phyloP scores from a whole-genome alignment of 2,113 vertebrate genomes.

The Aldabrachelys gigantea region DNA sequence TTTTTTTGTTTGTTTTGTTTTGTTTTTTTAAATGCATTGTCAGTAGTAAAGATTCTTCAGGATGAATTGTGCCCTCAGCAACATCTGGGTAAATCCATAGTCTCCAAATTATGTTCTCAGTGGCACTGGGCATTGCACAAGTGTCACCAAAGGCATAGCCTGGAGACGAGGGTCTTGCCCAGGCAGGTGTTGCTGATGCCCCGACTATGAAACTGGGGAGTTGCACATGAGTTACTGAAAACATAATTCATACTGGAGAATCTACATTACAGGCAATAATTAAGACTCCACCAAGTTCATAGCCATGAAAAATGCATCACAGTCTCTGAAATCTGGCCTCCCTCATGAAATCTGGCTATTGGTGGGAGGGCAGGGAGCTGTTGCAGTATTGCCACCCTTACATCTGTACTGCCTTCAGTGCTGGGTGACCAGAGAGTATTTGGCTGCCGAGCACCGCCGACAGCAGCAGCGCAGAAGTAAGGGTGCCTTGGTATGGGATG shows the following conservation, averaged over 20 bases:
- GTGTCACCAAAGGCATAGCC: background rate
- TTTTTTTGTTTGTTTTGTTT: background rate
- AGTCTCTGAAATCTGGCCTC: background rate
- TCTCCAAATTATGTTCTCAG: background rate
- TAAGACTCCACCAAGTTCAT: background rate
- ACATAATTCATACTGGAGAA: background rate
- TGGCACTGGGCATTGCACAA: background rate
- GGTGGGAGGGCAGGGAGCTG: no score
- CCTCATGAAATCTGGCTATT: background rate
- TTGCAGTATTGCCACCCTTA: background rate
- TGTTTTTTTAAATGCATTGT: background rate
- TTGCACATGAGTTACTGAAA: background rate
- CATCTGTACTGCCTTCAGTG: background rate
- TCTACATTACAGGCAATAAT: background rate
- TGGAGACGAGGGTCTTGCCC: background rate
- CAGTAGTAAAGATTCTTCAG: background rate
- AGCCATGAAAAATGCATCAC: background rate
- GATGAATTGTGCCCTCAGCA: background rate
- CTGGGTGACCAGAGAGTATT: background rate
- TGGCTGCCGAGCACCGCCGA: no score
- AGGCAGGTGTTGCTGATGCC: background rate
- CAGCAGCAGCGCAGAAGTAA: background rate
- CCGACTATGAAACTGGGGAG: no score
- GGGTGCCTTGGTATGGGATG: background rate
- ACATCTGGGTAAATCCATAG: background rate